Percentiles rank a stretch among this genome's conserved stretches.
These are phyloP conservation scores for Ormyrus nitidulus DNA, from an alignment of 2,888 invertebrate species.

Conservation along the genomic window DNA sequence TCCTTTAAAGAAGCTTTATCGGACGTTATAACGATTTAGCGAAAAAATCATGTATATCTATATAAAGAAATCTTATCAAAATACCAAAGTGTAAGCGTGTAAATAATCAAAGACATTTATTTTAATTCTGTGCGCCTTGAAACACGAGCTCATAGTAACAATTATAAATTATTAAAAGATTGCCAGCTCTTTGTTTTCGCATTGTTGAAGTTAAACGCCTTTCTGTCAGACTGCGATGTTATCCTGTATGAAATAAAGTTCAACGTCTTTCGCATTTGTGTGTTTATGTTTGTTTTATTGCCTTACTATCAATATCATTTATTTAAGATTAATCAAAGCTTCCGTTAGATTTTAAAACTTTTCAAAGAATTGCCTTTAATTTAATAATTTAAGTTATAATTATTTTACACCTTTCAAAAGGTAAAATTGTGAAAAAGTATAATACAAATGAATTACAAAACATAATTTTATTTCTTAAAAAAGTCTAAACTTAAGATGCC, in stretches of 20 bases:
- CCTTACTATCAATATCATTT: not conserved
- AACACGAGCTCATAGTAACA: slow-evolving; percentile 63
- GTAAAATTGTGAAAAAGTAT: not conserved
- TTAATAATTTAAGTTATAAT: not conserved
- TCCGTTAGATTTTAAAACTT: not conserved
- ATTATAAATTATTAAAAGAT: slow-evolving; percentile 64
- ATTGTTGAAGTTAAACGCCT: slow-evolving; percentile 60
- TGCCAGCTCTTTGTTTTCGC: slow-evolving; percentile 60
- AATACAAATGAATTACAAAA: not conserved
- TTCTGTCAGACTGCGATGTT: slow-evolving; percentile 64
- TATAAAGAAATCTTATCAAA: slow-evolving; percentile 51
- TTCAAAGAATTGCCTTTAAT: not conserved
- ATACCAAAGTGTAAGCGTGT: slow-evolving; percentile 67
- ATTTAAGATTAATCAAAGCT: not conserved
- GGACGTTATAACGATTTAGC: slow-evolving; percentile 60
- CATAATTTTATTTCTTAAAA: slow-evolving; percentile 38
- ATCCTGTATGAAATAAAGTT: slow-evolving; percentile 69
- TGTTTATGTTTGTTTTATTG: not conserved
- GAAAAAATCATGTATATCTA: slow-evolving; percentile 48
- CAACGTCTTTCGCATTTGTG: slow-evolving; percentile 65
- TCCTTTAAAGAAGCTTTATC: slow-evolving; percentile 65
- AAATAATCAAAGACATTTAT: slow-evolving; percentile 66
- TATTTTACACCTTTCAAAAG: not conserved
- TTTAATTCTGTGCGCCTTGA: slow-evolving; percentile 63
- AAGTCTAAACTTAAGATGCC: slow-evolving; percentile 17